Evolutionary conservation across 2,797 vertebrate species (phyloP).

Genomic region (Chaenodraco wilsoni): DNA sequence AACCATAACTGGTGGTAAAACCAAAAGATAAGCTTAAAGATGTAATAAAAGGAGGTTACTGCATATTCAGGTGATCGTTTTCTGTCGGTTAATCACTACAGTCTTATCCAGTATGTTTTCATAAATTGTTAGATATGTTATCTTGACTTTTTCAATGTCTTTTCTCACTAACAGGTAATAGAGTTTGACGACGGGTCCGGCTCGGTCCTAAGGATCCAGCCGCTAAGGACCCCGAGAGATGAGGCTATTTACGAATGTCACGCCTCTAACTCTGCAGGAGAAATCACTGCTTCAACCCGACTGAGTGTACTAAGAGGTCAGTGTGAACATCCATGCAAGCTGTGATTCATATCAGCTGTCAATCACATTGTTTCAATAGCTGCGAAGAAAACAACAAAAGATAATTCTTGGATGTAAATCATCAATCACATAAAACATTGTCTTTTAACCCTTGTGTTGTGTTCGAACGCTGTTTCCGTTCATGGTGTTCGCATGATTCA

Average conservation of each 20-base stretch:
- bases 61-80: background rate
- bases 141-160: background rate
- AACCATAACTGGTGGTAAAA: too few relatives aligned
- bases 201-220: constrained; percentile 98
- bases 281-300: constrained; percentile 93
- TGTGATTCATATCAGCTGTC: constrained; percentile 1
- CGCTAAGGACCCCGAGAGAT: constrained; percentile 94
- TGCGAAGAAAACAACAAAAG: background rate
- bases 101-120: background rate
- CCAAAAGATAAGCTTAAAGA: too few relatives aligned
- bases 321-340: constrained; percentile 50
- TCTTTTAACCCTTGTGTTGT: too few relatives aligned
- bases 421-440: background rate
- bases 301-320: constrained; percentile 95
- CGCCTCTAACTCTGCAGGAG: constrained; percentile 93
- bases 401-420: background rate
- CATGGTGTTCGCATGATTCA: too few relatives aligned
- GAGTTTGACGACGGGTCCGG: constrained; percentile 99
- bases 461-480: background rate
- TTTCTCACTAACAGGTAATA: constrained; percentile 89
- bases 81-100: background rate
- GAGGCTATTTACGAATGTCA: constrained; percentile 98
- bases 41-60: too few relatives aligned
- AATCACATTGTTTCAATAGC: background rate
- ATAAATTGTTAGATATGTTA: background rate